Base-by-base conservation (phyloP, 2,113 vertebrate genomes). In the Leuciscus idus region DNA sequence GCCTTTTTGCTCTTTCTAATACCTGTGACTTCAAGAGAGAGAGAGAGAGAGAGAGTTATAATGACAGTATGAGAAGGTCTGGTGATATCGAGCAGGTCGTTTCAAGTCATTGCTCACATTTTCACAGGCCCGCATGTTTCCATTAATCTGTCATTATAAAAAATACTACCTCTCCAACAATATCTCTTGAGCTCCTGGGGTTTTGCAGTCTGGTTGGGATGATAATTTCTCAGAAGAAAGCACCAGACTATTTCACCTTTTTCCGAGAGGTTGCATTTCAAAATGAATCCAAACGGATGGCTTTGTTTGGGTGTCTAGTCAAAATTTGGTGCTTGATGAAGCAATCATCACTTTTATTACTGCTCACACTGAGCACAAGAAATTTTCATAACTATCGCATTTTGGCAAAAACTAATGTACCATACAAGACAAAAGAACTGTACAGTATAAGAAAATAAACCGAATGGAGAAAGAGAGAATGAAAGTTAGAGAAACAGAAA, bases 401-500 rank as follows among this genome's bases (percentile, higher is more conserved):
- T 48, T 48, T 26, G 72, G 23, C 30, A 59, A 33, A 33, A 15
- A 7, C 30, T n/a, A 36, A 36, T 43, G 17, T 81, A 28, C 78
- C 36, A 72, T 78, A 52, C 30, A 4, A 78, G 46, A 78, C 57
- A 15, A 21, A 26, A 26, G 3, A 21, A 55, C 8, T 26, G 12
- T 85, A 70, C 46, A 39, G 61, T 79, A 33, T 33, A 70, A 70
- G 23, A 52, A 52, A 46, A 55, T 7, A 48, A 30, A 70, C 33
- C 17, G 23, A 79, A 26, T 66, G 23, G 75, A 77, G 59, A 66
- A 55, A 68, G 46, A 79, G 33, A 79, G 50, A 70, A 55, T 62
- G 78, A 83, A 74, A 75, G 77, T 64, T 72, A 28, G 70, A 86
- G 70, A 82, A 28, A 39, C 13, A 70, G 46, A 86, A 74, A 46